Base-by-base conservation (phyloP, 2,797 vertebrate species). In the Rhinoraja longicauda region DNA sequence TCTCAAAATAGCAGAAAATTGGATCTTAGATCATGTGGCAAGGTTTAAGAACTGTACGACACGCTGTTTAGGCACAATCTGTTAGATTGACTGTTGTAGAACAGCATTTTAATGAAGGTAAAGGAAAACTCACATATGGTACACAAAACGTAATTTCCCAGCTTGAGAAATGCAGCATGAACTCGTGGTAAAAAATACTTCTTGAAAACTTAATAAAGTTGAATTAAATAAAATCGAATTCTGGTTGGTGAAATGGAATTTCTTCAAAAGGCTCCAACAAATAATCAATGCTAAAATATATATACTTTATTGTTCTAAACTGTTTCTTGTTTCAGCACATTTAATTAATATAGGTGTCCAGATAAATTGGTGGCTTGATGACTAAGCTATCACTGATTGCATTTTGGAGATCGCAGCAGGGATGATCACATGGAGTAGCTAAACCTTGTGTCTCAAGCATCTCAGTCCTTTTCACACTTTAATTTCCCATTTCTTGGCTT, bases 1-100 rank as follows among this genome's bases (percentile, higher is more conserved):
- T 64, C 84, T 88, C 59, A 88, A 88, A 88, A 29, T 64, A 88
- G 59, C 29, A 64, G 84, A 88, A 84, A 88, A 88, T 88, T 64
- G 13, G 84, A 88, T 88, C 59, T 88, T 59, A 32, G 57, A 88
- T 32, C 59, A 32, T 67, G 1, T 32, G 84, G 17, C 59, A 64
- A 88, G 84, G n/a, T 88, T 88, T 84, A 88, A 9, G 67, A 67
- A 1, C n/a, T 36, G n/a, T 88, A 62, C 62, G 67, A 64, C n/a
- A 88, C 19, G n/a, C n/a, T 17, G 26, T 62, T 88, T 67, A 36
- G 62, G 59, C 17, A 24, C 59, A 88, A 67, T 36, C 67, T 88
- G 84, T 88, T 67, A 67, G 64, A 88, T 67, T 67, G 84, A 67
- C 1, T 88, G 59, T 67, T 36, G 59, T 24, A 21, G 84, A 88